Percentiles rank a stretch among this genome's conserved stretches.
Evolutionary conservation across 2,888 invertebrate genomes (phyloP).

Genomic region (Diarsia mendica): DNA sequence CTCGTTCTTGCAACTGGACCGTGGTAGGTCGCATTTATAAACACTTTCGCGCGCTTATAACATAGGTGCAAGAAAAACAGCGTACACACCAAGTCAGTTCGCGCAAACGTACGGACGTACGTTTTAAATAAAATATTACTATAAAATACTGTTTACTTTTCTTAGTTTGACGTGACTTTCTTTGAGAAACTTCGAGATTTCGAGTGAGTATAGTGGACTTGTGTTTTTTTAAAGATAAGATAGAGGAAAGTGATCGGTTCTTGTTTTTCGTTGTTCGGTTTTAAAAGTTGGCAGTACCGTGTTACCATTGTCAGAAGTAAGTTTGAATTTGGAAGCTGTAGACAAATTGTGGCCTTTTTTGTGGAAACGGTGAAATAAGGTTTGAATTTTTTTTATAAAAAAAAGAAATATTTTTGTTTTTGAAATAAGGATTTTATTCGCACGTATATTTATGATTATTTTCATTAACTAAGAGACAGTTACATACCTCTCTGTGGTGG

Average conservation of each 20-base stretch:
- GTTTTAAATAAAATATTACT: conserved; percentile 11
- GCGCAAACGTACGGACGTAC: conserved; percentile 38
- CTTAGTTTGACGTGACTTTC: conserved; percentile 45
- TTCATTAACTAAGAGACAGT: too few relatives aligned
- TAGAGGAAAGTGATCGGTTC: conserved; percentile 39
- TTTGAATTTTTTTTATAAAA: conserved; percentile 17
- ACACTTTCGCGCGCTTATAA: conserved; percentile 56
- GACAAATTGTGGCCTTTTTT: conserved; percentile 9
- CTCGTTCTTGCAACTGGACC: conserved; percentile 35
- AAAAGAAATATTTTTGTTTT: not conserved
- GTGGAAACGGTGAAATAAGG: conserved; percentile 20
- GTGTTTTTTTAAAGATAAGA: conserved; percentile 43
- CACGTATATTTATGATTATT: too few relatives aligned
- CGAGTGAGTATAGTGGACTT: conserved; percentile 48
- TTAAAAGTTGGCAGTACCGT: conserved; percentile 10
- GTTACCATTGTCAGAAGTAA: too few relatives aligned
- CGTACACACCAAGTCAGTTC: conserved; percentile 30
- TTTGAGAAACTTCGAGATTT: conserved; percentile 35
- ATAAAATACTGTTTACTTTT: conserved; percentile 38
- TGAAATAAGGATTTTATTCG: too few relatives aligned
- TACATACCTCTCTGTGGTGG: too few relatives aligned
- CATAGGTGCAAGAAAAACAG: conserved; percentile 34
- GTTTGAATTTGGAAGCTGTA: conserved; percentile 38
- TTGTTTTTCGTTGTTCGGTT: not conserved
- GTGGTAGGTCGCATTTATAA: conserved; percentile 27